Evolutionary conservation across 2,113 vertebrate genomes (phyloP), one percentile per base, ranked within the genome.

Genomic region (Phylloscopus whistleri): DNA sequence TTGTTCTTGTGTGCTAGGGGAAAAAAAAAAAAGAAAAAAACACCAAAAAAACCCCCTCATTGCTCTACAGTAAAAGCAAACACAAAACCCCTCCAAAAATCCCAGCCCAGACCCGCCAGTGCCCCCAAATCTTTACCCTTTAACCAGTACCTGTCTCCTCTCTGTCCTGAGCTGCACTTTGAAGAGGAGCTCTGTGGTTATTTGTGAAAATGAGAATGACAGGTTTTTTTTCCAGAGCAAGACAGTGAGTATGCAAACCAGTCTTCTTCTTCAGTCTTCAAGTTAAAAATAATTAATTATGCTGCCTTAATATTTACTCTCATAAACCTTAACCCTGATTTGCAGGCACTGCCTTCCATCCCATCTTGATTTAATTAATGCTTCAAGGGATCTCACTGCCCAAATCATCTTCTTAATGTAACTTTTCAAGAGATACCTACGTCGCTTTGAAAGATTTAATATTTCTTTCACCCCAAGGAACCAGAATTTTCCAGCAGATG

Each of bases 31-130:
- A 55, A 53, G 30, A 14, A 41, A 41, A 41, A 13, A 41, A 41
- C 41, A 41, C n/a, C n/a, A n/a, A n/a, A 41, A 41, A 41, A 41
- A 41, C 39, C 39, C 6, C 6, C 3, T 63, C 0, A 0, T 55
- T 35, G 24, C 10, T 55, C 19, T 63, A 2, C 27, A 43, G 44
- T 22, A 7, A 92, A 72, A 76, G 15, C 46, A 72, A 79, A 83
- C 3, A 44, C 37, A 52, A 53, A 72, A 4, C 2, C 31, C 23
- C 27, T 64, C 44, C 13, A 84, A 75, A 60, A 46, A 6, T 23
- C 33, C 41, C 69, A 72, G 24, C 53, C 30, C 52, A 48, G 41
- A 11, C 17, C 9, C 31, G 7, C 12, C 27, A 5, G 35, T 49
- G 48, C 33, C 31, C 58, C 74, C 41, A 23, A 3, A 43, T 35